phyloP scores from a whole-genome alignment of 2,113 vertebrate genomes.

The Tachuris rubrigastra region DNA sequence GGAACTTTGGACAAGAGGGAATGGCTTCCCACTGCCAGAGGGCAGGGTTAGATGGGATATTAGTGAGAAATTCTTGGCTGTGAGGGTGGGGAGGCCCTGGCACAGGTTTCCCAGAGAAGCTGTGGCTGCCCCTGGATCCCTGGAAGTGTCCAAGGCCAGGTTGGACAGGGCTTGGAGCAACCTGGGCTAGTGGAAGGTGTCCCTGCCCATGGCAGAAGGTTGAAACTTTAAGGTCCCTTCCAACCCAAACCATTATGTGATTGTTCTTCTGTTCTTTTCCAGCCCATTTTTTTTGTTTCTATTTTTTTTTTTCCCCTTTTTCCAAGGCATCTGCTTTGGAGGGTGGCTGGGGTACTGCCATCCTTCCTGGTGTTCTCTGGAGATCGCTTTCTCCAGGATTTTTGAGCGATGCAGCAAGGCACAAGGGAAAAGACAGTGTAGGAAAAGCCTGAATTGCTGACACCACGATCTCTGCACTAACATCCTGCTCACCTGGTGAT shows the following conservation, averaged over 20 bases:
- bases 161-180: rapidly evolving
- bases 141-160: background rate
- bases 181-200: rapidly evolving
- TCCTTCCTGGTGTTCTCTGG: background rate
- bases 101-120: background rate
- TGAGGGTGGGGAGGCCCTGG: rapidly evolving
- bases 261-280: background rate
- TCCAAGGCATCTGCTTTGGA: background rate
- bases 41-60: rapidly evolving
- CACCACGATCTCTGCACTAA: background rate
- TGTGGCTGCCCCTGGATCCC: background rate
- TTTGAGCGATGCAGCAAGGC: background rate
- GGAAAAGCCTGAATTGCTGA: background rate
- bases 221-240: background rate
- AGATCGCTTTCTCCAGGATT: background rate
- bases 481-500: background rate
- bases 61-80: background rate
- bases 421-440: background rate
- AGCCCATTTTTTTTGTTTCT: background rate
- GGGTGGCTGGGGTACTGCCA: background rate
- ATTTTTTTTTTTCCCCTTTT: background rate
- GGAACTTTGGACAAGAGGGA: background rate
- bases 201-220: background rate
- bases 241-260: background rate
- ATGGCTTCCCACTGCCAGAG: background rate